phyloP scores from a whole-genome alignment of 2,888 invertebrate species.

The Macropis europaea region DNA sequence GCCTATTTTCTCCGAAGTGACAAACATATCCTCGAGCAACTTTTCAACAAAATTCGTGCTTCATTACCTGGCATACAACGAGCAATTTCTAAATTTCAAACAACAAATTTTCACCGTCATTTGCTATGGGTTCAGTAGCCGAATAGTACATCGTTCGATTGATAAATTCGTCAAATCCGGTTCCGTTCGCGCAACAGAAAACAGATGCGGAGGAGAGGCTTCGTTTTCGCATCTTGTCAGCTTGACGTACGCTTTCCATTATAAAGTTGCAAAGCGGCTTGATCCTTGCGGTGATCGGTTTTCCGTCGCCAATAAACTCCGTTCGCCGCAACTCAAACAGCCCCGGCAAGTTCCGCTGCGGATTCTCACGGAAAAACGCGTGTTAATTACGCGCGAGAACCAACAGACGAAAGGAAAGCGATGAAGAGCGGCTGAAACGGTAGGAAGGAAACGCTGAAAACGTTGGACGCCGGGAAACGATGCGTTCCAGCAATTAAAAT shows the following conservation, averaged over 20 bases:
- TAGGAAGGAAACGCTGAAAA: too few relatives aligned
- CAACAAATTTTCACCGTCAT: too few relatives aligned
- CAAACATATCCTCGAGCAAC: too few relatives aligned
- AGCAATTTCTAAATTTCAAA: too few relatives aligned
- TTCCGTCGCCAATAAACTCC: not conserved
- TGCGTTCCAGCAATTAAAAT: constrained; percentile 24
- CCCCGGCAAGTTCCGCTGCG: not conserved
- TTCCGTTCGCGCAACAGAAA: not conserved
- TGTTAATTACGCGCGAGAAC: not conserved
- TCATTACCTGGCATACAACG: too few relatives aligned
- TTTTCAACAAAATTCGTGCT: too few relatives aligned
- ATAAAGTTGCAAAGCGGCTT: constrained; percentile 5
- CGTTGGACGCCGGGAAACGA: not conserved
- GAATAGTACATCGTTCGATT: too few relatives aligned
- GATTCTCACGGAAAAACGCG: not conserved
- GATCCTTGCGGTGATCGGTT: not conserved
- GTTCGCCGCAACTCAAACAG: not conserved
- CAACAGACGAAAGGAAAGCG: not conserved
- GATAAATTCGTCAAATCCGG: too few relatives aligned
- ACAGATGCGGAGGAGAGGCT: not conserved
- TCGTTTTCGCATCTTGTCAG: not conserved
- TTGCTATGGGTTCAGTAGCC: too few relatives aligned
- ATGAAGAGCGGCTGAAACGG: not conserved
- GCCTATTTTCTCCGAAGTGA: too few relatives aligned
- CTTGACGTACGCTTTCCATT: constrained; percentile 18